Conservation (phyloP, 2,888 invertebrate species). For the Barypeithes pellucidus region DNA sequence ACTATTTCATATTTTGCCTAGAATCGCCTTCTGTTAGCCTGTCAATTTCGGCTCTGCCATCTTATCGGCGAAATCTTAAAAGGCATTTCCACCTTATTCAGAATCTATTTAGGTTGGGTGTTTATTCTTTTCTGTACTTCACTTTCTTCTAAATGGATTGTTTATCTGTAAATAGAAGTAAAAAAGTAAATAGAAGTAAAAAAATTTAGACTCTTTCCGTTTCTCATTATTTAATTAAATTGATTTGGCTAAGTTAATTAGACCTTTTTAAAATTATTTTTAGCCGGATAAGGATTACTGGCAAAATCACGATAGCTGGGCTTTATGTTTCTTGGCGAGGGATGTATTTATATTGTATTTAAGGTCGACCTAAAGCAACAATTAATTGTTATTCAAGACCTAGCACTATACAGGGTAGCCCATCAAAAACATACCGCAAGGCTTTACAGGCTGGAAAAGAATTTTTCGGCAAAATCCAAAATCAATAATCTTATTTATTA, state of each 20-base stretch:
- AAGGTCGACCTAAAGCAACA: too few relatives aligned
- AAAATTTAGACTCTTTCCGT: background rate
- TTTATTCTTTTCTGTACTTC: conserved; percentile 3
- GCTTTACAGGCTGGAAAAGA: too few relatives aligned
- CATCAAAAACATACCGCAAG: too few relatives aligned
- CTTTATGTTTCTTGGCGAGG: too few relatives aligned
- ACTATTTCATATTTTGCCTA: conserved; percentile 11
- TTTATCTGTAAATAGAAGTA: background rate
- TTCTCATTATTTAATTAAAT: background rate
- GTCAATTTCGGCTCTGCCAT: conserved; percentile 7
- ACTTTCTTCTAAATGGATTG: conserved; percentile 2
- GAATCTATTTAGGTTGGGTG: conserved; percentile 3
- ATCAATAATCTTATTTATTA: too few relatives aligned
- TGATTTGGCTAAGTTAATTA: background rate
- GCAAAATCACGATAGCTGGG: background rate
- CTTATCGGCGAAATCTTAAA: conserved; percentile 18
- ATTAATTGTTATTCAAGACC: too few relatives aligned
- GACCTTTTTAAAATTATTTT: background rate
- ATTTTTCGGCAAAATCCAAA: too few relatives aligned
- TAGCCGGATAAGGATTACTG: background rate
- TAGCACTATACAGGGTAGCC: too few relatives aligned
- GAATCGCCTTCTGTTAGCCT: conserved; percentile 4
- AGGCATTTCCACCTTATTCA: conserved; percentile 14
- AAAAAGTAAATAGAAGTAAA: conserved; percentile 3
- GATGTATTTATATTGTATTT: too few relatives aligned